Base-by-base conservation (phyloP, 2,888 invertebrate species). In the Microchrysa polita region DNA sequence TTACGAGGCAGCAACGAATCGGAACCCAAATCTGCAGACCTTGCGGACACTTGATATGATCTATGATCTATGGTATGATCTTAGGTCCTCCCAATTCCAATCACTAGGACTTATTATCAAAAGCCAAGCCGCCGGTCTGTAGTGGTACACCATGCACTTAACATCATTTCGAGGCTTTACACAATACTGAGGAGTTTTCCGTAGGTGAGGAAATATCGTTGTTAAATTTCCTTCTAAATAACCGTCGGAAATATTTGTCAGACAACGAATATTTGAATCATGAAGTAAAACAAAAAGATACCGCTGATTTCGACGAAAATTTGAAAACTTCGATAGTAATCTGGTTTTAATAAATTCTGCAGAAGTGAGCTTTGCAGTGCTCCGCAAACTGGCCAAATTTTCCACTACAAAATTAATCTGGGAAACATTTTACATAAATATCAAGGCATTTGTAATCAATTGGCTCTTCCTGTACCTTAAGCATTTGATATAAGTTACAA, bases 111-210 rank as follows among this genome's bases (percentile, higher is more conserved):
- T 79, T 9, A 79, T n/a, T 7, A 78, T 80, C 5, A 79, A 61
- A 80, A 80, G 7, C 77, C 77, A 80, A 9, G 79, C 79, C 1
- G 77, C 78, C n/a, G 79, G 77, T 52, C 79, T 79, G 73, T 34
- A 34, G 27, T 34, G 27, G 10, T 52, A 52, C 14, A 52, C 16
- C 78, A 79, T 78, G 61, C 79, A 79, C 5, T 22, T 20, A 53
- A 78, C 65, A 57, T 79, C 67, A 67, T 74, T 63, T 59, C 78
- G 77, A 77, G 2, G 79, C 79, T 74, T 81, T 80, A 53, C 80
- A 74, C 67, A 81, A 69, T 60, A 78, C 71, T 44, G 74, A 53
- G 65, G 42, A 1, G 73, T 73, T 42, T 67, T 73, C 20, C 73
- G 16, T 42, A 73, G 40, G 12, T 63, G 9, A 34, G 34, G 18